A percentile compares a stretch with the other conserved stretches of the same genome.
These are phyloP conservation scores for Esox lucius DNA, from an alignment of 2,797 vertebrate species.

Conservation along the genomic window DNA sequence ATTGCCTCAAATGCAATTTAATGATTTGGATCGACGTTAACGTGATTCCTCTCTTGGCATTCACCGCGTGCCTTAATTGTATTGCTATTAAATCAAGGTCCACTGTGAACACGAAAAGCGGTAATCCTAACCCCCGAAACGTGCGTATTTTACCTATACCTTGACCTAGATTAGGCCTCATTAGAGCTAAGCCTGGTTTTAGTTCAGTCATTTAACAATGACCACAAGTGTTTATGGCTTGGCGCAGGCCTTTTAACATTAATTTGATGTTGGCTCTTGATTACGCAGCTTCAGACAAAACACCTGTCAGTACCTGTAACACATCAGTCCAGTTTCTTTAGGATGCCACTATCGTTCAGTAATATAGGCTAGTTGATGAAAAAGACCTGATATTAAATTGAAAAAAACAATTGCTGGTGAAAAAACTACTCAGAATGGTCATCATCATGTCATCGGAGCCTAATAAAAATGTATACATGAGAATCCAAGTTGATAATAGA, in stretches of 20 bases:
- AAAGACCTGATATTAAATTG: too few relatives aligned
- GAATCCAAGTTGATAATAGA: too few relatives aligned
- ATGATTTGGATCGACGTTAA: slow-evolving; percentile 60
- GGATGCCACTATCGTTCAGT: neutral
- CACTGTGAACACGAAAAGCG: slow-evolving; percentile 92
- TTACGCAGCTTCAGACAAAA: neutral
- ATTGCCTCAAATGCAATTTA: neutral
- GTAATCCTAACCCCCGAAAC: slow-evolving; percentile 62
- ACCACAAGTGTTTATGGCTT: neutral
- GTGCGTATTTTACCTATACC: neutral
- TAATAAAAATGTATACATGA: too few relatives aligned
- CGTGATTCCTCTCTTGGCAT: slow-evolving; percentile 92
- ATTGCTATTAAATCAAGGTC: slow-evolving; percentile 90
- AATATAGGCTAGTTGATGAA: too few relatives aligned
- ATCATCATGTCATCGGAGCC: too few relatives aligned
- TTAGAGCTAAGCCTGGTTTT: neutral
- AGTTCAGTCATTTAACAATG: neutral
- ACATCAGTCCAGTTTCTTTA: neutral
- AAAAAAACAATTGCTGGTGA: too few relatives aligned
- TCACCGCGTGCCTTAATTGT: slow-evolving; percentile 99
- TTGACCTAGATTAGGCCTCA: neutral
- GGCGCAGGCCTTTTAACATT: neutral
- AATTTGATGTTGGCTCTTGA: neutral
- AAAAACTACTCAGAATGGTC: too few relatives aligned
- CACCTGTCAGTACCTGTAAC: neutral